These are phyloP conservation scores for Laupala kohalensis DNA, from an alignment of 1,140 invertebrate species.

Conservation along the genomic window DNA sequence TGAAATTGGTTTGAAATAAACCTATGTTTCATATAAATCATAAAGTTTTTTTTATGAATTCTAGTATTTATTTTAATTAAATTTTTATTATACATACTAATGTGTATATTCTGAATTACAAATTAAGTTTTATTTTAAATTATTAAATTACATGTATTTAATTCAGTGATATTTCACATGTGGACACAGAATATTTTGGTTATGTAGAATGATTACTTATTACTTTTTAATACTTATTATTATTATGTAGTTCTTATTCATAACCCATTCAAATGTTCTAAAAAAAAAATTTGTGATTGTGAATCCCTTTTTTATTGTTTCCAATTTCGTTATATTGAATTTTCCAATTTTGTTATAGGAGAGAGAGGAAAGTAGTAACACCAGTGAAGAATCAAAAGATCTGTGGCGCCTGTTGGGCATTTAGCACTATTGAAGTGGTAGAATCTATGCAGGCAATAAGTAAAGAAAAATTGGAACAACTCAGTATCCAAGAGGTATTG, in stretches of 20 bases:
- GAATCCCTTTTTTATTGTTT: not conserved
- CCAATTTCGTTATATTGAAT: not conserved
- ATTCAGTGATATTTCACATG: not conserved
- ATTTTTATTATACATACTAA: no score
- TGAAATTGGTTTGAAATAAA: no score
- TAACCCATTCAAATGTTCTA: not conserved
- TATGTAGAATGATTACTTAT: not conserved
- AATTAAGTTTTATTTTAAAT: not conserved
- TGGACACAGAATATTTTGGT: not conserved
- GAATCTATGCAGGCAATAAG: slow-evolving; percentile 65
- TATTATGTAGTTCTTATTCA: not conserved
- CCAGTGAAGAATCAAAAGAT: slow-evolving; percentile 55
- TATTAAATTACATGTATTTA: not conserved
- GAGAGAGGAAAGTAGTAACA: slow-evolving; percentile 52
- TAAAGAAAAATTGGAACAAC: slow-evolving; percentile 39
- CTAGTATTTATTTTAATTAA: no score
- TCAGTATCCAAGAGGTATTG: slow-evolving; percentile 61
- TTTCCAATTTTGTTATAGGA: slow-evolving; percentile 31
- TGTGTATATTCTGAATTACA: not conserved
- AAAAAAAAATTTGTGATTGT: not conserved
- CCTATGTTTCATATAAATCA: no score
- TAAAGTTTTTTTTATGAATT: no score
- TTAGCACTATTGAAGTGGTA: slow-evolving; percentile 60
- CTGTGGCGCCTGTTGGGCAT: slow-evolving; percentile 82
- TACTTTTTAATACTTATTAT: not conserved